These are phyloP conservation scores for Nomada fabriciana DNA, from an alignment of 2,888 invertebrate genomes.

Conservation along the genomic window DNA sequence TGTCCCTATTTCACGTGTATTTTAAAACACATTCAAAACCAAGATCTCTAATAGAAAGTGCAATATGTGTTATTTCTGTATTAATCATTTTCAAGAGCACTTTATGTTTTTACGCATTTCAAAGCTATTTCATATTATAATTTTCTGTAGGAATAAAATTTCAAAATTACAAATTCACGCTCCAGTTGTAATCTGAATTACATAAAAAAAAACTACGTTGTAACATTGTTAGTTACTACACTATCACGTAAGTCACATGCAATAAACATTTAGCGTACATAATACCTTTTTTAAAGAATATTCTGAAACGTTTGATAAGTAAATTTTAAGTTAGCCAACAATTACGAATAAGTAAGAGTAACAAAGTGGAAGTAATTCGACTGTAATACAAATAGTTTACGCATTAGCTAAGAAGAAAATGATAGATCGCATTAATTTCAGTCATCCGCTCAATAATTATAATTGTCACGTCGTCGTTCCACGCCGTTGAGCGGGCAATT, in stretches of 20 bases:
- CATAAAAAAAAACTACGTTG: constrained; percentile 17
- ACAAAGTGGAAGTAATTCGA: constrained; percentile 48
- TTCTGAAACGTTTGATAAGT: constrained; percentile 17
- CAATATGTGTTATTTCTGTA: constrained; percentile 18
- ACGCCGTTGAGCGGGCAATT: constrained; percentile 32
- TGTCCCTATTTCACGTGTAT: no score
- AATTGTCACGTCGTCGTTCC: constrained; percentile 14
- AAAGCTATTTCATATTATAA: background rate
- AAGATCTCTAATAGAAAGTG: constrained; percentile 19
- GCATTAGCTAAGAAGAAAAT: constrained; percentile 51
- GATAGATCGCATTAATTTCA: constrained; percentile 60
- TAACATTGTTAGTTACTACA: constrained; percentile 22
- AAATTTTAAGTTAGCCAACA: constrained; percentile 21
- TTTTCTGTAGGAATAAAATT: background rate
- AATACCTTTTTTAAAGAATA: constrained; percentile 23
- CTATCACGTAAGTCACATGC: constrained; percentile 22
- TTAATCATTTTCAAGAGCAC: constrained; percentile 39
- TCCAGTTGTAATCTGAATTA: background rate
- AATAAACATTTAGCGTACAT: constrained; percentile 34
- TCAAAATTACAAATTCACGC: constrained; percentile 3
- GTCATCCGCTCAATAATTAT: constrained; percentile 56
- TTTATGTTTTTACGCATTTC: constrained; percentile 27
- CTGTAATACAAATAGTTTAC: constrained; percentile 32
- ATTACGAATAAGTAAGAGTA: constrained; percentile 38
- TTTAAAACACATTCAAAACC: no score